A percentile compares a stretch with the other conserved stretches of the same genome.
phyloP scores from a whole-genome alignment of 2,888 invertebrate genomes.

The Molanna angustata region DNA sequence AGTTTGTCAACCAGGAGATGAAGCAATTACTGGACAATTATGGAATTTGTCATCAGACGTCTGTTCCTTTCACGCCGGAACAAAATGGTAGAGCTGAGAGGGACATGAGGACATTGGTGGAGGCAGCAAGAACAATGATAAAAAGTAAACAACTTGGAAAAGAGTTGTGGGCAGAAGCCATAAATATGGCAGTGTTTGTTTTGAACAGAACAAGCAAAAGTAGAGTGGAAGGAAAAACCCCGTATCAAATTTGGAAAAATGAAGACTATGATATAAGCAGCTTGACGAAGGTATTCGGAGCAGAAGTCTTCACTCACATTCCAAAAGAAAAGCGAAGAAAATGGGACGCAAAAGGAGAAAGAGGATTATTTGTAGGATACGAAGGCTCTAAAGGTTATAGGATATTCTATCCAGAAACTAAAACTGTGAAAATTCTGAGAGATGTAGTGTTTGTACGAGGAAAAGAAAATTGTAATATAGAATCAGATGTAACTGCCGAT shows the following conservation, averaged over 20 bases:
- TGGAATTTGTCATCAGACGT: neutral
- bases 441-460: no score
- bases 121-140: neutral
- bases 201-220: neutral
- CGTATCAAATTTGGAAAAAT: neutral
- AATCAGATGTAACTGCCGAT: no score
- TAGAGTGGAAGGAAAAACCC: neutral
- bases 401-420: no score
- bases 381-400: neutral
- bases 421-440: no score
- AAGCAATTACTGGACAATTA: neutral
- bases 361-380: neutral
- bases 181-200: neutral
- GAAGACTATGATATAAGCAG: neutral
- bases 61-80: neutral
- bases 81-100: conserved; percentile 1
- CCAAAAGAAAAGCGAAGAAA: conserved; percentile 1
- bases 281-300: neutral
- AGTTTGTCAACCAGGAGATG: neutral
- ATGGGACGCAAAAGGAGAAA: neutral
- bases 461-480: no score
- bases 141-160: neutral
- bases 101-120: neutral
- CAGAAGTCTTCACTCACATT: neutral
- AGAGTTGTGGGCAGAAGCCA: neutral